Evolutionary conservation across 2,888 invertebrate species (phyloP).

Genomic region (Tribolium freemani): DNA sequence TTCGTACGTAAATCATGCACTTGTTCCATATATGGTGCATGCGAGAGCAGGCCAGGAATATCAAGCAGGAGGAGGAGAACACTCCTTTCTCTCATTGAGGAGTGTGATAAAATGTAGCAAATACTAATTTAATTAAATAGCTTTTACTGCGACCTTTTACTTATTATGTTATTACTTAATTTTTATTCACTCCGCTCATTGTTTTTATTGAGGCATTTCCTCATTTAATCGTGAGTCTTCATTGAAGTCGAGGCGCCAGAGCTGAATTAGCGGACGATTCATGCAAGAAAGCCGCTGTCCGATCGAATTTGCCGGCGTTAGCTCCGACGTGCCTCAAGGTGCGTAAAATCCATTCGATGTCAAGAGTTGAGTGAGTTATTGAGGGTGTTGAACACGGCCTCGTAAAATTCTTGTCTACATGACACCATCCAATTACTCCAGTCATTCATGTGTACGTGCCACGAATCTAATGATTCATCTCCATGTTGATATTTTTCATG

Average conservation of each 20-base stretch:
- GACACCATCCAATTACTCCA: constrained; percentile 47
- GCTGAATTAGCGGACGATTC: constrained; percentile 46
- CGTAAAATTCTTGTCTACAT: constrained; percentile 38
- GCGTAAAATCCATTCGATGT: constrained; percentile 25
- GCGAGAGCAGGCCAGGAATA: constrained; percentile 58
- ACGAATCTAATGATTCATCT: constrained; percentile 52
- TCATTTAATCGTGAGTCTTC: constrained; percentile 47
- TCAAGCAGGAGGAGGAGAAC: constrained; percentile 51
- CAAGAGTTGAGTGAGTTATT: constrained; percentile 37
- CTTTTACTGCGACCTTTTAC: no score
- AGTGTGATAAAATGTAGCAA: background rate
- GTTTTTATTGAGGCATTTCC: constrained; percentile 31
- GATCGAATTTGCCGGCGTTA: constrained; percentile 39
- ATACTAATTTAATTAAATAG: no score
- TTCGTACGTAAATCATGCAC: constrained; percentile 65
- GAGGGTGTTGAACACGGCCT: constrained; percentile 37
- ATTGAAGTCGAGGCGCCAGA: constrained; percentile 50
- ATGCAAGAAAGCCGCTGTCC: constrained; percentile 20
- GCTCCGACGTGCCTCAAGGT: constrained; percentile 23
- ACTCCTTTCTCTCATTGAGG: constrained; percentile 43
- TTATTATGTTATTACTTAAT: no score
- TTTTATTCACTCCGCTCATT: background rate
- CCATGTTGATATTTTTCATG: constrained; percentile 51
- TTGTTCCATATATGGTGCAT: constrained; percentile 63
- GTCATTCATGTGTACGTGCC: constrained; percentile 48